phyloP scores from a whole-genome alignment of 1,140 invertebrate species.

The Daktulosphaira vitifoliae region DNA sequence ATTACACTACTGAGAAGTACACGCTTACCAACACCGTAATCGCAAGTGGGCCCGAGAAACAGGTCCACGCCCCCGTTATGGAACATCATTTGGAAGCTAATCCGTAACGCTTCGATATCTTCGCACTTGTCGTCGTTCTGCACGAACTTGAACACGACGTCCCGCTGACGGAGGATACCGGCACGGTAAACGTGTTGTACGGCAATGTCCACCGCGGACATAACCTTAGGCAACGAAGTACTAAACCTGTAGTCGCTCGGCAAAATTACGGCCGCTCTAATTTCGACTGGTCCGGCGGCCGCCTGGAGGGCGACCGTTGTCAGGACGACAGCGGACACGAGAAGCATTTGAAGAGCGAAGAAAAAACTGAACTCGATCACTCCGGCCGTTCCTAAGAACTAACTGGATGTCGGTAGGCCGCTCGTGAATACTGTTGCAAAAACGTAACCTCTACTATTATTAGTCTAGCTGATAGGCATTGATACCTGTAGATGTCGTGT shows the following conservation, averaged over 20 bases:
- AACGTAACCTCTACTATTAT: too few relatives aligned
- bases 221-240: slow-evolving; percentile 46
- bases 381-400: too few relatives aligned
- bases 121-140: slow-evolving; percentile 59
- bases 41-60: slow-evolving; percentile 64
- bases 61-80: slow-evolving; percentile 49
- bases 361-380: too few relatives aligned
- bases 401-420: too few relatives aligned
- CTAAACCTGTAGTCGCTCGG: slow-evolving; percentile 47
- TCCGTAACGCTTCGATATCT: slow-evolving; percentile 56
- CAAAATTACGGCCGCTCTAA: slow-evolving; percentile 50
- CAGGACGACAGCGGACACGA: neutral
- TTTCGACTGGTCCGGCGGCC: slow-evolving; percentile 36
- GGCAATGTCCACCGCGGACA: slow-evolving; percentile 52
- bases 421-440: too few relatives aligned
- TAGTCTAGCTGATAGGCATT: too few relatives aligned
- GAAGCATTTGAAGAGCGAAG: neutral
- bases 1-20: too few relatives aligned
- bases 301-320: neutral
- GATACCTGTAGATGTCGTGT: too few relatives aligned
- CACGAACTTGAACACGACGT: slow-evolving; percentile 49
- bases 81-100: slow-evolving; percentile 50
- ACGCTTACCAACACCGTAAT: slow-evolving; percentile 66
- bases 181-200: slow-evolving; percentile 45
- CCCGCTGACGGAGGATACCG: slow-evolving; percentile 48